Percentiles rank a stretch among this genome's conserved stretches.
phyloP scores from a whole-genome alignment of 2,888 invertebrate species.

The Bursaphelenchus okinawaensis region DNA sequence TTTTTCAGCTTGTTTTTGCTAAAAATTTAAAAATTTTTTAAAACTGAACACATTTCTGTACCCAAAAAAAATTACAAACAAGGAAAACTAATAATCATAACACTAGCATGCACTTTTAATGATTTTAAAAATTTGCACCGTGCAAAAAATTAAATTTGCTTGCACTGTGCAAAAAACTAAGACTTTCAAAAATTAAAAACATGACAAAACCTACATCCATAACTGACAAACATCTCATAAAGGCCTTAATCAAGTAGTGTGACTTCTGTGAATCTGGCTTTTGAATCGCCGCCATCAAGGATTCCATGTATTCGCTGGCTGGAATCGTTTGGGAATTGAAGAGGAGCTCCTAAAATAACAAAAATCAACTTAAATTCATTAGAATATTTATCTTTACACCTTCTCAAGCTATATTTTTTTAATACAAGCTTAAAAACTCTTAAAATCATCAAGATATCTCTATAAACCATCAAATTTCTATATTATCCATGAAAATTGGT shows the following conservation, averaged over 20 bases:
- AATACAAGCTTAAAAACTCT: no score
- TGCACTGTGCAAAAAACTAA: background rate
- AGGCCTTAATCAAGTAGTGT: constrained; percentile 93
- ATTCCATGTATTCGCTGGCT: constrained; percentile 70
- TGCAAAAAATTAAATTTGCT: background rate
- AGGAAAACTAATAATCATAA: background rate
- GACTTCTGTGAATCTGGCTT: constrained; percentile 76
- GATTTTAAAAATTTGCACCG: background rate
- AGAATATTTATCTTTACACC: background rate
- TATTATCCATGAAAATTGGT: background rate
- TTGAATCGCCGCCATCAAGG: constrained; percentile 73
- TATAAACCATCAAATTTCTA: background rate
- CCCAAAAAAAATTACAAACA: background rate
- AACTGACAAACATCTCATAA: constrained; percentile 46
- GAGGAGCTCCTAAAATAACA: constrained; percentile 62
- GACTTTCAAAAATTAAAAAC: no score
- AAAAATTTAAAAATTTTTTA: background rate
- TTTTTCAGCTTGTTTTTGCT: constrained; percentile 17
- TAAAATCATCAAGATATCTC: background rate
- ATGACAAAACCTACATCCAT: constrained; percentile 39
- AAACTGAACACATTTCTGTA: background rate
- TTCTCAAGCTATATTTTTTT: no score
- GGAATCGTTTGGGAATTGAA: constrained; percentile 67
- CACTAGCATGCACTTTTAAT: background rate
- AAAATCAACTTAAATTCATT: no score